phyloP scores from a whole-genome alignment of 2,888 invertebrate genomes.

The Conchocele bisecta region DNA sequence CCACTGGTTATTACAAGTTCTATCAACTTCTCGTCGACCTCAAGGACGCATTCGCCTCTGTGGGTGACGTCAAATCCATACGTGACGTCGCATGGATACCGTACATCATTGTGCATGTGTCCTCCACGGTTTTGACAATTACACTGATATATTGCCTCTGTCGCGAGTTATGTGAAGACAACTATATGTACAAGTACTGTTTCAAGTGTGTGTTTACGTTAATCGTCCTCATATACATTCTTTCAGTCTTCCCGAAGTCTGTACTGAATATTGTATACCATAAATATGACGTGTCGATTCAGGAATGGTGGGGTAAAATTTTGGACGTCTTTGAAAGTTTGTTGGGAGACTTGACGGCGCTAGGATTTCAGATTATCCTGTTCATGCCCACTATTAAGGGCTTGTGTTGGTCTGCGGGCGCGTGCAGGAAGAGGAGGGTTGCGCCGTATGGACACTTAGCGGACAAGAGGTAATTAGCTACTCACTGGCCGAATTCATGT shows the following conservation, averaged over 20 bases:
- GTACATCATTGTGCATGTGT: conserved; percentile 33
- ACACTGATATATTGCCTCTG: conserved; percentile 37
- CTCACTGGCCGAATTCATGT: too few species aligned
- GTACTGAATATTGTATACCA: conserved; percentile 37
- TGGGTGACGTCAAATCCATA: conserved; percentile 3
- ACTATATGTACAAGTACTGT: conserved; percentile 45
- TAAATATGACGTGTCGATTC: conserved; percentile 8
- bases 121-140: conserved; percentile 23
- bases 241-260: conserved; percentile 46
- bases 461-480: too few species aligned
- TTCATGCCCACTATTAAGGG: conserved; percentile 24
- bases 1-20: conserved; percentile 35
- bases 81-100: conserved; percentile 43
- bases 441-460: too few species aligned
- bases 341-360: conserved; percentile 6
- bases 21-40: conserved; percentile 35
- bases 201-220: conserved; percentile 40
- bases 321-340: conserved; percentile 30
- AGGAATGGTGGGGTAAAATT: conserved; percentile 33
- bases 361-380: conserved; percentile 45
- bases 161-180: conserved; percentile 42
- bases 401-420: conserved; percentile 3
- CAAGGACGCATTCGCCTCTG: conserved; percentile 9
- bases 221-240: conserved; percentile 20
- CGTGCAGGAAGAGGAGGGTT: conserved; percentile 6